These are phyloP conservation scores for Halichoerus grypus DNA, from an alignment of 2,113 vertebrate genomes.

Conservation along the genomic window DNA sequence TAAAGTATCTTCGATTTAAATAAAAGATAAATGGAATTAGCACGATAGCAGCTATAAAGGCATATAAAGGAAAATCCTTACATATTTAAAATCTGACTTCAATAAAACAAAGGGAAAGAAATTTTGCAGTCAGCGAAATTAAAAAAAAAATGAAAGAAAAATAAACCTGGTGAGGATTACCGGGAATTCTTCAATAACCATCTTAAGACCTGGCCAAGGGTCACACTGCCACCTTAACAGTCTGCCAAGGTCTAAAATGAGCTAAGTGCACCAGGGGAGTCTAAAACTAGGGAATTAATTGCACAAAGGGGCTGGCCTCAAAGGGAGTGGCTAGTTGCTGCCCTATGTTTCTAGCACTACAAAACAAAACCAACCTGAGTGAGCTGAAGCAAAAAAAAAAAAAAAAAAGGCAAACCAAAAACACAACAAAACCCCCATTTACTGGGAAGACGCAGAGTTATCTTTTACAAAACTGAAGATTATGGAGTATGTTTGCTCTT, in stretches of 20 bases:
- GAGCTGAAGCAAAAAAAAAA: background rate
- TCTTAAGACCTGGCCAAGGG: background rate
- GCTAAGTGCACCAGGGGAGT: background rate
- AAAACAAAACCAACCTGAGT: background rate
- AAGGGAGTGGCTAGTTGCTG: background rate
- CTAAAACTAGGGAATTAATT: background rate
- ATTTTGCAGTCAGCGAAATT: background rate
- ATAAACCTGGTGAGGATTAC: background rate
- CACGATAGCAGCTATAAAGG: background rate
- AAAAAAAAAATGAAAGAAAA: background rate
- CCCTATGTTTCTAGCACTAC: background rate
- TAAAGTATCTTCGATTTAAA: background rate
- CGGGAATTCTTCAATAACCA: background rate
- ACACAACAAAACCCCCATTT: background rate
- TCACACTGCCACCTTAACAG: fast-evolving
- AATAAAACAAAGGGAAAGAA: background rate
- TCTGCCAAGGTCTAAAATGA: background rate
- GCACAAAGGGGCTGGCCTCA: background rate
- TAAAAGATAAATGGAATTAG: background rate
- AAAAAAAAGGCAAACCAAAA: background rate
- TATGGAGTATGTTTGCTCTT: background rate
- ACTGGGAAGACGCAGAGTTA: background rate
- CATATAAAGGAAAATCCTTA: background rate
- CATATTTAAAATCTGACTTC: slow-evolving; percentile 41
- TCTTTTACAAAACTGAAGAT: background rate